These are phyloP conservation scores for Oncorhynchus masou DNA, from an alignment of 2,113 vertebrate species.

Conservation along the genomic window DNA sequence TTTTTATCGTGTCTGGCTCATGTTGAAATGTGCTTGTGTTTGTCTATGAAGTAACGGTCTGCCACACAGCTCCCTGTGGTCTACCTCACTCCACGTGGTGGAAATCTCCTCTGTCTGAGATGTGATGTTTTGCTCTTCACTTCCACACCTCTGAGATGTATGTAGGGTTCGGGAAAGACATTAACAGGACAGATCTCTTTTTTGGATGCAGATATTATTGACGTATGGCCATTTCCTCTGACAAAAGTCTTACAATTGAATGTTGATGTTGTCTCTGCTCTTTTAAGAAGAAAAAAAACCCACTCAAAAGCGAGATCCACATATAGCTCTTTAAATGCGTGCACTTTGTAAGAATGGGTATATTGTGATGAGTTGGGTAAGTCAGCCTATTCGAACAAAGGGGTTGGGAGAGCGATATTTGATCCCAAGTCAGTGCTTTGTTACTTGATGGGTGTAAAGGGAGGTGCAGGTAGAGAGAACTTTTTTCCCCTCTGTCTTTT, in stretches of 20 bases:
- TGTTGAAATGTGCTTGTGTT: too few species aligned
- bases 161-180: slow-evolving; percentile 2
- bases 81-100: neutral
- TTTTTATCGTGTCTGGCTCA: too few species aligned
- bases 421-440: slow-evolving; percentile 8
- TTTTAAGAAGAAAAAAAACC: too few species aligned
- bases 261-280: too few species aligned
- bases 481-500: neutral
- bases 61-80: too few species aligned
- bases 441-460: neutral
- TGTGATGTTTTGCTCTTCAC: slow-evolving; percentile 13
- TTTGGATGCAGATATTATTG: neutral
- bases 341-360: neutral
- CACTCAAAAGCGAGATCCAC: too few species aligned
- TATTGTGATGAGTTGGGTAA: neutral
- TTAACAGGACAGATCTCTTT: slow-evolving; percentile 8
- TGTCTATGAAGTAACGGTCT: too few species aligned
- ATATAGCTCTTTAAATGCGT: too few species aligned
- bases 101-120: neutral
- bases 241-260: too few species aligned
- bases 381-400: neutral
- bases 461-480: neutral
- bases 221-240: neutral
- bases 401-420: slow-evolving; percentile 15
- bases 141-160: slow-evolving; percentile 24